Base-by-base conservation (phyloP, 1,140 invertebrate genomes). In the Eumeta japonica region DNA sequence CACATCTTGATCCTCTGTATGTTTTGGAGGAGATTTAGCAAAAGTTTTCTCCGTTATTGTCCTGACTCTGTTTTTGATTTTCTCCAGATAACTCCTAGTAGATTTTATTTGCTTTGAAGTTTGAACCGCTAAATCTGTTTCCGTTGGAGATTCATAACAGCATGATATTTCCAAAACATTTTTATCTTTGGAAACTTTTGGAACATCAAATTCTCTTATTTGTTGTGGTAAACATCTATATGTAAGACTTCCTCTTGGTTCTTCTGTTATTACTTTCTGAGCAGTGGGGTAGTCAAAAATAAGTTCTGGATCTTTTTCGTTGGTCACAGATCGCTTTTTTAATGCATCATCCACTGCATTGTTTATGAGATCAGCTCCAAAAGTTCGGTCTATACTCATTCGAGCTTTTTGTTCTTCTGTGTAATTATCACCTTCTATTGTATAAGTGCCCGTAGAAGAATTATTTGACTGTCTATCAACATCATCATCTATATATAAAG, bases 371-470 rank as follows among this genome's bases (percentile, higher is more conserved):
- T 65, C 46, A 4, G 55, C 44, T 29, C 58, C 61, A 65, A 90
- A 90, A 27, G 84, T 82, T 46, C 82, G 81, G 50, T 93, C 90
- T 48, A 94, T 94, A 52, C 88, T 88, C 79, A 88, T 87, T 49
- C 89, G 78, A 29, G 90, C 90, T 73, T 89, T 86, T 45, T 91
- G 87, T 52, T 90, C 88, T 52, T 91, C 90, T 1, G 87, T 86
- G 48, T 89, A 89, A 60, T 83, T 84, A 47, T 90, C 87, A 37
- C 86, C 86, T 48, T 90, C 87, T 19, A 94, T 83, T 0, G 91
- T 94, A 48, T 94, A 94, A 1, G 91, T 94, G 16, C 91, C 91
- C 16, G 86, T 85, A 46, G 86, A 88, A 15, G 80, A 82, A 47
- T 67, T 59, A 45, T 66, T 58, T 13, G 70, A 74, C 14, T 70